Conservation (phyloP, 1,140 invertebrate species). For the Aphelinus certus region DNA sequence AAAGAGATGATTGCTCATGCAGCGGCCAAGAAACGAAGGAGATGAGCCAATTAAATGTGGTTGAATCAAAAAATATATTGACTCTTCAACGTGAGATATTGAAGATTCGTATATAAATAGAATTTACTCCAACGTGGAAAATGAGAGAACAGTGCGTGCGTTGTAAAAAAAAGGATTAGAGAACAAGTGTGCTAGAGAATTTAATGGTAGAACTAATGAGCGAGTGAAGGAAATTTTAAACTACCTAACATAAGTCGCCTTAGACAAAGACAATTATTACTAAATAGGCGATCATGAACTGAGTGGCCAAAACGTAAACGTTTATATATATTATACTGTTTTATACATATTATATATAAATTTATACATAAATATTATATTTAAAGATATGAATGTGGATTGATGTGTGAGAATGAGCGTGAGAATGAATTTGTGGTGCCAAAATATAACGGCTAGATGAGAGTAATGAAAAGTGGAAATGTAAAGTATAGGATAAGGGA, state of each 20-base stretch:
- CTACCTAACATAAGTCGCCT: slow-evolving; percentile 54
- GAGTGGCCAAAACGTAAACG: slow-evolving; percentile 66
- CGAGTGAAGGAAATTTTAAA: slow-evolving; percentile 63
- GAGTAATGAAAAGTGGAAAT: slow-evolving; percentile 40
- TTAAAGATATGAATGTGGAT: slow-evolving; percentile 42
- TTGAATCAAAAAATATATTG: slow-evolving; percentile 30
- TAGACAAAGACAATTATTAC: slow-evolving; percentile 59
- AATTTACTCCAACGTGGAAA: slow-evolving; percentile 25
- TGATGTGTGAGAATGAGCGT: slow-evolving; percentile 46
- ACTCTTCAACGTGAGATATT: slow-evolving; percentile 22
- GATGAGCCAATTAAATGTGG: slow-evolving; percentile 68
- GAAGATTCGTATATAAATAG: slow-evolving; percentile 29
- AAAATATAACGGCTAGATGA: slow-evolving; percentile 53
- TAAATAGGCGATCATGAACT: slow-evolving; percentile 61
- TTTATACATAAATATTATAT: slow-evolving; percentile 40
- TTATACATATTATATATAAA: slow-evolving; percentile 52
- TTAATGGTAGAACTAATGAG: slow-evolving; percentile 49
- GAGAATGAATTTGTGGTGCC: slow-evolving; percentile 60
- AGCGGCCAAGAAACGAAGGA: slow-evolving; percentile 76
- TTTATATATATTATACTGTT: slow-evolving; percentile 64
- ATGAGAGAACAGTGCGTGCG: slow-evolving; percentile 33
- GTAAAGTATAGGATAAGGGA: slow-evolving; percentile 28
- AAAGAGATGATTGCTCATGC: slow-evolving; percentile 86
- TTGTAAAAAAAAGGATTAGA: slow-evolving; percentile 38
- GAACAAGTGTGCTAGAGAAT: slow-evolving; percentile 22